phyloP scores from a whole-genome alignment of 2,797 vertebrate genomes.

The Diglossa cyanea region DNA sequence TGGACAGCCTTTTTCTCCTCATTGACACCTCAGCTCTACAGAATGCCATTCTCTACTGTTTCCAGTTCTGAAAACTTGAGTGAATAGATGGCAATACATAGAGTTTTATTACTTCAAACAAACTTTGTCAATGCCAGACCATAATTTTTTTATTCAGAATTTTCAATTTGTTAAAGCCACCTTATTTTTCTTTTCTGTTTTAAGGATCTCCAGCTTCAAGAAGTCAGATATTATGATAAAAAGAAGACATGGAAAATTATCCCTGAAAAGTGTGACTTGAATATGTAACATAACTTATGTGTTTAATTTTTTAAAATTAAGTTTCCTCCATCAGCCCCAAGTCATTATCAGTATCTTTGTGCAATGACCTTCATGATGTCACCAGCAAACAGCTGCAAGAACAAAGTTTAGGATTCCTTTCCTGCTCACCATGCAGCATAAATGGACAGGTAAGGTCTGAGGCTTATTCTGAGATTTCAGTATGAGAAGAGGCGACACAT shows the following conservation, averaged over 20 bases:
- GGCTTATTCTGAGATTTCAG: background rate
- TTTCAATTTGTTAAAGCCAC: background rate
- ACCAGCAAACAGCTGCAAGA: background rate
- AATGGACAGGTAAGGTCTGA: background rate
- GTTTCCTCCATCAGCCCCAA: background rate
- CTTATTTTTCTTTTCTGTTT: background rate
- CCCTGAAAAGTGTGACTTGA: background rate
- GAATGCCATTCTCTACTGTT: background rate
- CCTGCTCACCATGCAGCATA: background rate
- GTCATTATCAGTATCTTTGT: background rate
- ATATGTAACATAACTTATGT: background rate
- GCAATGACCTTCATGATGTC: background rate
- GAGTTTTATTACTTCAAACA: background rate
- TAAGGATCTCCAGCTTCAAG: background rate
- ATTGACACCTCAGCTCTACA: background rate
- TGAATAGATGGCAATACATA: background rate
- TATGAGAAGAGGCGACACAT: background rate
- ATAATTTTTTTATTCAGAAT: background rate
- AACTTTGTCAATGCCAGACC: background rate
- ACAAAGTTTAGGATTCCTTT: background rate
- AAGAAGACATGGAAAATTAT: background rate
- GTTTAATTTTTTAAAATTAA: background rate
- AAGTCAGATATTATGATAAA: background rate
- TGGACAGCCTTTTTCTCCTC: background rate
- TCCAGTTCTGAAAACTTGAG: background rate